Evolutionary conservation across 2,113 vertebrate species (phyloP), one percentile per base, ranked within the genome.

Genomic region (Cyrtonyx montezumae): DNA sequence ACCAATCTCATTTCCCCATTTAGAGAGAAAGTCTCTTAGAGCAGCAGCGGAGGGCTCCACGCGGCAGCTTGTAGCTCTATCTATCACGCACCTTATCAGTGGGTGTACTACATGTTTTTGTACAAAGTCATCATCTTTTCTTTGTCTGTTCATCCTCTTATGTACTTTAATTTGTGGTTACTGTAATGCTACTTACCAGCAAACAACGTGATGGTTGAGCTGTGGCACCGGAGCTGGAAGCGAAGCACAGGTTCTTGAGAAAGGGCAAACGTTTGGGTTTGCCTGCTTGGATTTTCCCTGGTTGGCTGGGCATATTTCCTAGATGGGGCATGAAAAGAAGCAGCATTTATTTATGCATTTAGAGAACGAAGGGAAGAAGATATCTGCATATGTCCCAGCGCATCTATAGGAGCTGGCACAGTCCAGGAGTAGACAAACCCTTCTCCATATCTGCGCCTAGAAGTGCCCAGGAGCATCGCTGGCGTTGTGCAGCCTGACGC

Each of bases 41-140:
- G 51, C 76, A 77, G 68, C 25, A 0, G 45, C 46, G 56, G 85
- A 55, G 66, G 71, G 62, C 90, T 94, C 88, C 68, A 42, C 1
- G 1, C 49, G 62, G 34, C 86, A 37, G 71, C 87, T 85, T 84
- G 92, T 88, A 63, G 61, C 88, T 90, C 93, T 65, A 71, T 96
- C 85, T 95, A 28, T 95, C 95, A 94, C 11, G 1, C 26, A 37
- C 92, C 62, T 82, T 96, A 96, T 96, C 95, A 70, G 79, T 58
- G 79, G 79, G 65, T 66, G 70, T 91, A 70, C 88, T 87, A 71
- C 92, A 92, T 66, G 88, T 80, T 59, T 76, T 91, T n/a, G 15
- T 80, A 85, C 63, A 40, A 30, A 94, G 68, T 40, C 91, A 45
- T 85, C 77, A 90, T 84, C 86, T 94, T 93, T 88, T 90, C 86